phyloP scores from a whole-genome alignment of 2,797 vertebrate genomes.

The Micromesistius poutassou region DNA sequence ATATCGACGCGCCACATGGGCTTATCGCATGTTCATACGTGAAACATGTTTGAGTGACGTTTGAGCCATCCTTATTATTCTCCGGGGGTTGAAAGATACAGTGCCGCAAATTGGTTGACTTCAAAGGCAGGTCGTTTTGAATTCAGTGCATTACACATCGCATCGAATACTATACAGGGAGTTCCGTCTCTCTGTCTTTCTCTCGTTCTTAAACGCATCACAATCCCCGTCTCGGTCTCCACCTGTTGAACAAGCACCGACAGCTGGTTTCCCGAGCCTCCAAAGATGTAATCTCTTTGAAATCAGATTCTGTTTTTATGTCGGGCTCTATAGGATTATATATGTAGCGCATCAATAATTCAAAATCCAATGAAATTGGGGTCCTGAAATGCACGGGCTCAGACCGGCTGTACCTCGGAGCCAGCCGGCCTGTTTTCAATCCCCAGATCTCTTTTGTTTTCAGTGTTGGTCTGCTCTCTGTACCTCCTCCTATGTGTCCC shows the following conservation, averaged over 20 bases:
- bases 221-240: neutral
- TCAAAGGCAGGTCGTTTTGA: neutral
- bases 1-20: neutral
- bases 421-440: neutral
- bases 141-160: neutral
- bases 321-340: neutral
- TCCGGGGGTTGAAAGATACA: no score
- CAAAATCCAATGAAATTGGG: neutral
- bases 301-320: neutral
- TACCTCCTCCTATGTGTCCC: slow-evolving; percentile 45
- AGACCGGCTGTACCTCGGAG: neutral
- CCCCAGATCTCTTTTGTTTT: neutral
- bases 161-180: neutral
- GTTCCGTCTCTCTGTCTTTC: neutral
- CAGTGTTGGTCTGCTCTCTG: no score
- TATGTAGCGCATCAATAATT: no score
- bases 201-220: neutral
- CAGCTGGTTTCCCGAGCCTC: neutral
- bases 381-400: neutral
- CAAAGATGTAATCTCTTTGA: neutral
- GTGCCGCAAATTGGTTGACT: neutral
- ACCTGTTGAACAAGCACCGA: neutral
- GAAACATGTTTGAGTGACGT: no score
- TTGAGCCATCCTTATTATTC: no score
- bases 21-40: no score